Base-by-base conservation (phyloP, 2,113 vertebrate species). In the Lagopus leucura region DNA sequence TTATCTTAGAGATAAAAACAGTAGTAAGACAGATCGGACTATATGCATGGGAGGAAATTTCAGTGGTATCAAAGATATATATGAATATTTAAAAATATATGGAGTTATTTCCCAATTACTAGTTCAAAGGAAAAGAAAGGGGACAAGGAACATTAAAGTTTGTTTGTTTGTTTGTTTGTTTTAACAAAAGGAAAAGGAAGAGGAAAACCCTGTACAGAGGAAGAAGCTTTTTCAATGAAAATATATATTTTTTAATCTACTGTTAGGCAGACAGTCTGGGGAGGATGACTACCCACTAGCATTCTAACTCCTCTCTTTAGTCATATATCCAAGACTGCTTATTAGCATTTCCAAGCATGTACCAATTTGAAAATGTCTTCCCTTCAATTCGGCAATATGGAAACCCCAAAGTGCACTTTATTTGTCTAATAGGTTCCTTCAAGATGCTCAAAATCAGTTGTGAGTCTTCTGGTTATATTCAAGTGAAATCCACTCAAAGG, bases 311-410 rank as follows among this genome's bases (percentile, higher is more conserved):
- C 72, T 65, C 52, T 93, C 61, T 92, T 97, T 52, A 93, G 69
- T 92, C 42, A 14, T 91, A 78, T 42, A 57, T 71, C 69, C 76
- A 74, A 88, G 60, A 92, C 61, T 78, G 30, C 43, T 94, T 65
- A 94, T 97, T 94, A 95, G 89, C 88, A 94, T 94, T 94, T 88
- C 61, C 85, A 69, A 94, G 88, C 94, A 96, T 72, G 72, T 61
- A 88, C 52, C 89, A 88, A 82, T 95, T 89, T 93, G 87, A 75
- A 93, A 88, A 81, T 48, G 27, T 81, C 85, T 88, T 91, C 91
- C 85, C 75, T 93, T 94, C 81, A 90, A 58, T 34, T 94, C 0
- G 0, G 67, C 82, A 78, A 28, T 71, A 81, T 75, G 69, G 89
- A 86, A 86, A 57, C 25, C 69, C 65, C 76, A 90, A 91, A 92